Conservation (phyloP, 2,888 invertebrate species). For the Ischnura elegans region DNA sequence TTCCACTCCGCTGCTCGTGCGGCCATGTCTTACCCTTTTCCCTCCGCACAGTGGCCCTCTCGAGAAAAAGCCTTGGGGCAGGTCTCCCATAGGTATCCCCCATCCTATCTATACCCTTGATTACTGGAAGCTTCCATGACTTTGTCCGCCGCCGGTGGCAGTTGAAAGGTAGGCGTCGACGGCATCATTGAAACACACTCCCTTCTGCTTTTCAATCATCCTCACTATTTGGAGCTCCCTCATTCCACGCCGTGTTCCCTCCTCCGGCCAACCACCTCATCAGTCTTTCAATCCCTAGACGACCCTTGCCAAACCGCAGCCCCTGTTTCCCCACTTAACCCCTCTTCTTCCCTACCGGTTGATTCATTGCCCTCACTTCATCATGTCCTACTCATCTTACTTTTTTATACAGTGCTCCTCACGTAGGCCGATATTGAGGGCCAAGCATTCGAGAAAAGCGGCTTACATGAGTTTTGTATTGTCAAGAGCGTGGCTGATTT, state of each 20-base stretch:
- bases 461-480: background rate
- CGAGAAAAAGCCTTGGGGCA: background rate
- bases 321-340: background rate
- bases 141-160: conserved; percentile 38
- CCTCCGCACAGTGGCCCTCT: background rate
- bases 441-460: background rate
- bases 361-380: background rate
- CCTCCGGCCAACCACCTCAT: background rate
- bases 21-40: background rate
- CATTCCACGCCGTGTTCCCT: background rate
- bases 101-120: conserved; percentile 39
- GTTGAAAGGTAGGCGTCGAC: conserved; percentile 24
- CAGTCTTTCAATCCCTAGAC: background rate
- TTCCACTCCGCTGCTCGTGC: background rate
- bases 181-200: background rate
- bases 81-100: background rate
- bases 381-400: background rate
- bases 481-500: background rate
- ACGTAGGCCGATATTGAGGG: background rate
- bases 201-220: background rate
- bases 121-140: background rate
- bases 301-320: background rate
- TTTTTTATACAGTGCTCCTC: background rate
- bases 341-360: background rate
- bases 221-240: background rate